Conservation (phyloP, 2,888 invertebrate genomes). For the Idaea dimidiata region DNA sequence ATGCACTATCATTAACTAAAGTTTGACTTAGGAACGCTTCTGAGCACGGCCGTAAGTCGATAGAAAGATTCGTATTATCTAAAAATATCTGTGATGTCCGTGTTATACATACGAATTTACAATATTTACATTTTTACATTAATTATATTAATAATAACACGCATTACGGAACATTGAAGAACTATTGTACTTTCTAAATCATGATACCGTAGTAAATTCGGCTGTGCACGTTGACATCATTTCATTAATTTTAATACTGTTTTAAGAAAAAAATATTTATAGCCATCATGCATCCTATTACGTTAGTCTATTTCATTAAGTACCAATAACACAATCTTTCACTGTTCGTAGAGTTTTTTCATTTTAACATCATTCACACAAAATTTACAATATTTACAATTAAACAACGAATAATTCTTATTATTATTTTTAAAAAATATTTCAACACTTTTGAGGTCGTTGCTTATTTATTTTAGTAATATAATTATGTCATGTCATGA, state of each 20-base stretch:
- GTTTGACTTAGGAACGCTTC: not conserved
- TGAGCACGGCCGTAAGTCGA: constrained; percentile 5
- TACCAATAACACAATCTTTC: constrained; percentile 14
- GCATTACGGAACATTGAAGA: constrained; percentile 43
- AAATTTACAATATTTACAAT: constrained; percentile 13
- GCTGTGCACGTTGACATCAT: constrained; percentile 29
- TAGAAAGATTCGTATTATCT: constrained; percentile 13
- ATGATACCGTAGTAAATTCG: constrained; percentile 12
- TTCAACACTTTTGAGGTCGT: constrained; percentile 7
- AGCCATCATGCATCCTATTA: constrained; percentile 7
- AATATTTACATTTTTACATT: constrained; percentile 46
- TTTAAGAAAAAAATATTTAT: constrained; percentile 24
- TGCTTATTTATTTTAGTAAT: constrained; percentile 37
- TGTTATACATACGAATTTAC: constrained; percentile 32
- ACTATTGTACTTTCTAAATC: constrained; percentile 39
- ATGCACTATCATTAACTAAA: not conserved
- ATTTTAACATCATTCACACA: constrained; percentile 7
- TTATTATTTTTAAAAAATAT: constrained; percentile 28
- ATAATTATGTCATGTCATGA: constrained; percentile 53
- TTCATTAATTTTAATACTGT: constrained; percentile 50
- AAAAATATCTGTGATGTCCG: constrained; percentile 49
- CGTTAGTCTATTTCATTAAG: constrained; percentile 13
- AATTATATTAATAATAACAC: constrained; percentile 31
- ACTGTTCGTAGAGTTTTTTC: constrained; percentile 10
- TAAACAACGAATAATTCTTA: constrained; percentile 11